phyloP scores from a whole-genome alignment of 1,140 invertebrate species.

The Bombus affinis region DNA sequence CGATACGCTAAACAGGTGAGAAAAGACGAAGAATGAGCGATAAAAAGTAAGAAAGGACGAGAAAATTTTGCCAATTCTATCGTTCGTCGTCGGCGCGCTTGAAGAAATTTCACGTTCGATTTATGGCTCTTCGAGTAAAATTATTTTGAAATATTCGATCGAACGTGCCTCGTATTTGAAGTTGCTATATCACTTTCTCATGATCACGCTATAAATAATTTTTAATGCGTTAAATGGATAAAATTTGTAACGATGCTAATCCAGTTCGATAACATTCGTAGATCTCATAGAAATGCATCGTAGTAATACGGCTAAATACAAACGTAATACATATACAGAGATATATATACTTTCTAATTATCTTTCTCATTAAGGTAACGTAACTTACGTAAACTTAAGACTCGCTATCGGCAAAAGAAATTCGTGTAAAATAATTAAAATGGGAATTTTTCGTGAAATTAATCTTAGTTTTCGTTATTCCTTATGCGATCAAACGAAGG shows the following conservation, averaged over 20 bases:
- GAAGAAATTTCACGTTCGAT: background rate
- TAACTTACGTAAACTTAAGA: background rate
- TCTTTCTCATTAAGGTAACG: background rate
- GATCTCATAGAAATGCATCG: too few species aligned
- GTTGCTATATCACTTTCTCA: background rate
- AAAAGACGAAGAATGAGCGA: slow-evolving; percentile 40
- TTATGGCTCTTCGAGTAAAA: background rate
- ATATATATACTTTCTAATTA: background rate
- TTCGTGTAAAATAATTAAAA: too few species aligned
- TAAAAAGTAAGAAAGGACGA: slow-evolving; percentile 18
- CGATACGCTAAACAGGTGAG: slow-evolving; percentile 23
- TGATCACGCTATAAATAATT: background rate
- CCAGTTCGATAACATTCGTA: background rate
- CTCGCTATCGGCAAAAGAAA: background rate
- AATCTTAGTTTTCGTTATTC: too few species aligned
- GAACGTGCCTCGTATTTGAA: too few species aligned
- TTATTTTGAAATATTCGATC: background rate
- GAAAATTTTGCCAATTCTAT: background rate
- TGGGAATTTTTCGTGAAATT: too few species aligned
- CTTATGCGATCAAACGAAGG: too few species aligned
- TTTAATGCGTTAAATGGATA: background rate
- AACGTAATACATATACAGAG: too few species aligned
- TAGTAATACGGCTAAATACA: too few species aligned
- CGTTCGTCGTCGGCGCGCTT: background rate
- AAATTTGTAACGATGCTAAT: background rate